Conservation (phyloP, 1,140 invertebrate genomes). For the Sitophilus oryzae region DNA sequence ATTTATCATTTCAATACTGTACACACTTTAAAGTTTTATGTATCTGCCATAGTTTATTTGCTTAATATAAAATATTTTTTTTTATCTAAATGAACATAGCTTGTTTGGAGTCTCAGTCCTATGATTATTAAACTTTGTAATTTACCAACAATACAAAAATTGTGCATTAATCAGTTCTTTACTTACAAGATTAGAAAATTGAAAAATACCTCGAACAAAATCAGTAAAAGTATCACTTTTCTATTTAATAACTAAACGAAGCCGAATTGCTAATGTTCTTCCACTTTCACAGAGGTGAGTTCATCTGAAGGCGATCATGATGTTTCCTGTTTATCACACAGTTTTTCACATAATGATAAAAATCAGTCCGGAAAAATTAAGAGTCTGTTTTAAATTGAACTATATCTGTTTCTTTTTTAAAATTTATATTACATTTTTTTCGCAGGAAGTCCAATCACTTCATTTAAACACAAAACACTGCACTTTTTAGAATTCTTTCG, state of each 20-base stretch:
- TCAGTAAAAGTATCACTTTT: conserved; percentile 14
- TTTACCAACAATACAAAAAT: conserved; percentile 38
- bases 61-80: conserved; percentile 1
- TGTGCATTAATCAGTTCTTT: conserved; percentile 21
- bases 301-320: conserved; percentile 10
- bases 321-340: conserved; percentile 15
- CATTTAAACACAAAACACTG: conserved; percentile 23
- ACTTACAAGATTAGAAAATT: conserved; percentile 38
- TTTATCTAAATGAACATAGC: conserved; percentile 30
- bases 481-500: conserved; percentile 12
- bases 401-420: conserved; percentile 18
- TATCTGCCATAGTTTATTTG: conserved; percentile 9
- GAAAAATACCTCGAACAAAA: conserved; percentile 31
- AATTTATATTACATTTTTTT: conserved; percentile 23
- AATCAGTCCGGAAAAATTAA: conserved; percentile 23
- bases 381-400: conserved; percentile 22
- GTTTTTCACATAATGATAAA: conserved; percentile 6
- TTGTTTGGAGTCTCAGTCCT: conserved; percentile 29
- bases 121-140: conserved; percentile 39
- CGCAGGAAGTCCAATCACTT: conserved; percentile 14
- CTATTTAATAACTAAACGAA: conserved; percentile 18
- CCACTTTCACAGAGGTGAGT: conserved; percentile 17
- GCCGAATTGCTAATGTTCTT: conserved; percentile 18
- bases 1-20: conserved; percentile 2
- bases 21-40: conserved; percentile 6